Evolutionary conservation across 2,888 invertebrate genomes (phyloP).

Genomic region (Meteorus cinctellus): DNA sequence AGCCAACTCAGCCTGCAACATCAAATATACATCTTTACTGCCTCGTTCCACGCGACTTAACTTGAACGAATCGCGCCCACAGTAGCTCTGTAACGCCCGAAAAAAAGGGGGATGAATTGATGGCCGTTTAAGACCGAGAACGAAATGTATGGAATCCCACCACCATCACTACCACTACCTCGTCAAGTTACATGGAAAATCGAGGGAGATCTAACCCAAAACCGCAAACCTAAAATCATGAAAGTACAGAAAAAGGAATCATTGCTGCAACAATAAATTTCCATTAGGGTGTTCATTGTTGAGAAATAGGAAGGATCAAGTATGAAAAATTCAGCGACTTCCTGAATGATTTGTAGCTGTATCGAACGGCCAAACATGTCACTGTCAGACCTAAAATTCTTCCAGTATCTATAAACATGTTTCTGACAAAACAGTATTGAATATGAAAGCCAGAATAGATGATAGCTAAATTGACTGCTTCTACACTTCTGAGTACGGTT

Average conservation of each 20-base stretch:
- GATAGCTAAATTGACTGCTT: constrained; percentile 28
- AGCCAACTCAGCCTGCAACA: constrained; percentile 78
- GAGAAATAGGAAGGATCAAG: not conserved
- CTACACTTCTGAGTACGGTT: constrained; percentile 34
- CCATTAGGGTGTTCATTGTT: not conserved
- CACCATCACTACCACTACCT: not conserved
- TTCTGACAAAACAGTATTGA: not conserved
- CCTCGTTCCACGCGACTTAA: constrained; percentile 59
- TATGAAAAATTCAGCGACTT: no score
- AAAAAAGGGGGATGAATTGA: constrained; percentile 46
- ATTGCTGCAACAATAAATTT: constrained; percentile 12
- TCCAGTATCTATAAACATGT: not conserved
- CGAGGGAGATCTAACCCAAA: constrained; percentile 35
- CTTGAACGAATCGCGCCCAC: constrained; percentile 64
- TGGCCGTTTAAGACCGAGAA: constrained; percentile 47
- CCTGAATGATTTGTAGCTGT: no score
- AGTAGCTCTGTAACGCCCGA: not conserved
- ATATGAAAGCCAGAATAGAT: not conserved
- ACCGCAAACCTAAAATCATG: constrained; percentile 29
- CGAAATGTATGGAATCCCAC: constrained; percentile 30
- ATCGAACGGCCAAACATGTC: no score
- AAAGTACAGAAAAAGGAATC: not conserved
- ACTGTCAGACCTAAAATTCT: no score
- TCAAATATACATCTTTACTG: constrained; percentile 64
- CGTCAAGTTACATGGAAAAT: constrained; percentile 33